These are phyloP conservation scores for Amphimallon solstitiale DNA, from an alignment of 2,888 invertebrate genomes.

Conservation along the genomic window DNA sequence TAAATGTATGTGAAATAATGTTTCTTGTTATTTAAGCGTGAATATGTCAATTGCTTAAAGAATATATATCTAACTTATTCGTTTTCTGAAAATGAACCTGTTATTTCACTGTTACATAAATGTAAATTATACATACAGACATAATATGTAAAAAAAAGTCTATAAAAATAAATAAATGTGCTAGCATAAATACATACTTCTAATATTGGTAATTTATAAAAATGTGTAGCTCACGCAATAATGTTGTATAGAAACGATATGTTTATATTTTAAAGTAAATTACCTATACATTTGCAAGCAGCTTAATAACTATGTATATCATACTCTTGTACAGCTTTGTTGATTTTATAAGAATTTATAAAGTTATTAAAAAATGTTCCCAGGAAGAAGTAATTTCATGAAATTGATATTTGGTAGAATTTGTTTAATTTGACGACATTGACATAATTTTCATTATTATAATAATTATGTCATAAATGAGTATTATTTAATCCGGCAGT, in stretches of 20 bases:
- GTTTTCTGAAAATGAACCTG: neutral
- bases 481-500: too few species aligned
- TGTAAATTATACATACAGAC: conserved; percentile 20
- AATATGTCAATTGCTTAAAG: conserved; percentile 10
- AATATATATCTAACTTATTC: neutral
- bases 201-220: conserved; percentile 50
- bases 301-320: conserved; percentile 3
- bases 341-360: conserved; percentile 26
- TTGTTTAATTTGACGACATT: too few species aligned
- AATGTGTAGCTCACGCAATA: conserved; percentile 66
- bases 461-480: too few species aligned
- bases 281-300: conserved; percentile 20
- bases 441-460: too few species aligned
- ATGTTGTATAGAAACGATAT: conserved; percentile 56
- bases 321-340: conserved; percentile 30
- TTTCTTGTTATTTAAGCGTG: conserved; percentile 16
- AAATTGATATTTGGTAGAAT: too few species aligned
- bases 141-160: conserved; percentile 17
- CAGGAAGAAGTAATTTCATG: too few species aligned
- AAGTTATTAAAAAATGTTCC: neutral
- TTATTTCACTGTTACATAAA: conserved; percentile 16
- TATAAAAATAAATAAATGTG: conserved; percentile 48
- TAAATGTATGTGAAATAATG: conserved; percentile 36
- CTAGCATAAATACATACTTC: conserved; percentile 53
- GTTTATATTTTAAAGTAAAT: conserved; percentile 35